These are phyloP conservation scores for Phlogophora meticulosa DNA, from an alignment of 2,888 invertebrate genomes.

Conservation along the genomic window DNA sequence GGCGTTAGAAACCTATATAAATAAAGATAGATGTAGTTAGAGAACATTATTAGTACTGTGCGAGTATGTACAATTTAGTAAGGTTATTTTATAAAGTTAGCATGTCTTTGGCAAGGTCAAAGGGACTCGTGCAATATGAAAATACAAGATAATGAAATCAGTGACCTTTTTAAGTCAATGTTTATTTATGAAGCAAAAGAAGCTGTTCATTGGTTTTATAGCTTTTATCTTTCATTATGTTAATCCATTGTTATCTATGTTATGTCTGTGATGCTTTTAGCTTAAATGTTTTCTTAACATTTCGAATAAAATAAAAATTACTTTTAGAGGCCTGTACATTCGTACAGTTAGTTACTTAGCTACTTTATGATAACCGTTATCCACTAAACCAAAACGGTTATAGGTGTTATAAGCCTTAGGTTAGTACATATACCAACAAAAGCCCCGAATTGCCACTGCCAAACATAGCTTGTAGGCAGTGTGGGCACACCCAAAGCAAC, in stretches of 20 bases:
- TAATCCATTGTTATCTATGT: conserved; percentile 18
- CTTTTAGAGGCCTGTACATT: conserved; percentile 11
- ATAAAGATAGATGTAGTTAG: conserved; percentile 1
- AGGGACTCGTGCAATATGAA: conserved; percentile 18
- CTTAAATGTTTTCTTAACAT: conserved; percentile 8
- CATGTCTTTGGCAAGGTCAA: conserved; percentile 15
- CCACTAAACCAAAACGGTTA: conserved; percentile 1
- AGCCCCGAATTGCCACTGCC: neutral
- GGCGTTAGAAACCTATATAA: conserved; percentile 3
- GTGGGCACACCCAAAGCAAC: neutral
- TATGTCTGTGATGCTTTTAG: conserved; percentile 14
- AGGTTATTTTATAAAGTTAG: conserved; percentile 16
- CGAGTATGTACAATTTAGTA: conserved; percentile 3
- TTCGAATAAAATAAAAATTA: conserved; percentile 12
- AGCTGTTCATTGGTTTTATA: conserved; percentile 21
- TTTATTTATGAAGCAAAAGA: conserved; percentile 26
- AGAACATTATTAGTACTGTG: conserved; percentile 23
- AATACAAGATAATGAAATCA: conserved; percentile 10
- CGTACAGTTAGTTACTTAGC: neutral
- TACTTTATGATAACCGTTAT: conserved; percentile 3
- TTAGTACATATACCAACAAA: neutral
- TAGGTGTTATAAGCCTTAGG: neutral
- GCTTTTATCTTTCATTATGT: conserved; percentile 12
- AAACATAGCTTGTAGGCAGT: too few species aligned
- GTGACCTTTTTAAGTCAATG: conserved; percentile 29